Conservation (phyloP, 2,113 vertebrate genomes). For the Hemiscyllium ocellatum region DNA sequence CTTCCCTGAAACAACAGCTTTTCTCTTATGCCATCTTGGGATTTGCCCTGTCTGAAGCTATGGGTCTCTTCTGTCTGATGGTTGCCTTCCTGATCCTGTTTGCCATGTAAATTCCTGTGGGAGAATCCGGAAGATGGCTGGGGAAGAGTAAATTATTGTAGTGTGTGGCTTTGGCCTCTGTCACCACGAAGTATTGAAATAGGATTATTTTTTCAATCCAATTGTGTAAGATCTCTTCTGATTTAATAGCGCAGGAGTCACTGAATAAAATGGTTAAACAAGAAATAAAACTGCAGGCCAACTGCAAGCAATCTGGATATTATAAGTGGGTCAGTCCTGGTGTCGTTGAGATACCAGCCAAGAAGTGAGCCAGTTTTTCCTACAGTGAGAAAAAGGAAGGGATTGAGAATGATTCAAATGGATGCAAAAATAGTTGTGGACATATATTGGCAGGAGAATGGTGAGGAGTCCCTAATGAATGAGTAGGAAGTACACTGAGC, state of each 20-base stretch:
- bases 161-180: neutral
- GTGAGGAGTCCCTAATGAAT: too few relatives aligned
- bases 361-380: too few relatives aligned
- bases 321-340: too few relatives aligned
- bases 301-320: too few relatives aligned
- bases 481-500: too few relatives aligned
- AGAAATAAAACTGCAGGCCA: neutral
- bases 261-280: conserved; percentile 35
- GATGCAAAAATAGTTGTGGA: too few relatives aligned
- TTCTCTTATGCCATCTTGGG: conserved; percentile 71
- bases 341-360: too few relatives aligned
- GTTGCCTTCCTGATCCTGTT: conserved; percentile 71
- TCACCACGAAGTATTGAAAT: neutral
- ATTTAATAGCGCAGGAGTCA: conserved; percentile 12
- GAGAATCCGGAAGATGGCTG: neutral
- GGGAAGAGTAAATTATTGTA: conserved; percentile 34
- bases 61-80: conserved; percentile 72
- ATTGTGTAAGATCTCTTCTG: conserved; percentile 33
- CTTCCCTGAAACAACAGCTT: conserved; percentile 68
- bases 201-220: conserved; percentile 23
- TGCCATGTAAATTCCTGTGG: conserved; percentile 55
- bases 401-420: too few relatives aligned
- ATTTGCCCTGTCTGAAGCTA: conserved; percentile 66
- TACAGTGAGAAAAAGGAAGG: too few relatives aligned
- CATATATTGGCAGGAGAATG: too few relatives aligned